A percentile compares a stretch with the other conserved stretches of the same genome.
Evolutionary conservation across 1,140 invertebrate genomes (phyloP).

Genomic region (Latrodectus geometricus): DNA sequence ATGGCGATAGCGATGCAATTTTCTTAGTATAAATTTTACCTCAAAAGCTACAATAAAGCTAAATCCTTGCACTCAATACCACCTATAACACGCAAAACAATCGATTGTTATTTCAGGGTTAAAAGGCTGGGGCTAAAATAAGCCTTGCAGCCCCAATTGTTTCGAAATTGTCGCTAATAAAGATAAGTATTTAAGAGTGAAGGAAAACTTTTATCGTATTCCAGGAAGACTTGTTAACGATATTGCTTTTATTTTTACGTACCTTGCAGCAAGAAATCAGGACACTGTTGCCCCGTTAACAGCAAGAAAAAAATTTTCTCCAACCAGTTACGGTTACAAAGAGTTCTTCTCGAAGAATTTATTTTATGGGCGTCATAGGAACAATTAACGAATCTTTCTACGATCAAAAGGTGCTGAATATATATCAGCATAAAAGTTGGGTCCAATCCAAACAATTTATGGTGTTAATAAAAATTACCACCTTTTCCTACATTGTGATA

Average conservation of each 20-base stretch:
- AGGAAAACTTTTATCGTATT: conserved; percentile 25
- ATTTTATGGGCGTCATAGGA: conserved; percentile 34
- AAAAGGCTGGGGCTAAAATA: conserved; percentile 11
- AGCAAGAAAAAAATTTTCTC: conserved; percentile 4
- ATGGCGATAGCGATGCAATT: not conserved
- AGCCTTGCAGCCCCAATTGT: conserved; percentile 12
- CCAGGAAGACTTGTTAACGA: conserved; percentile 18
- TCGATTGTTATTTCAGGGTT: conserved; percentile 9
- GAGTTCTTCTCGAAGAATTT: conserved; percentile 7
- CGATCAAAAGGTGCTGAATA: not conserved
- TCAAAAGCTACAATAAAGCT: conserved; percentile 7
- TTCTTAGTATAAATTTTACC: conserved; percentile 21
- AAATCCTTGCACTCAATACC: not conserved
- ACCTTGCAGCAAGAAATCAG: conserved; percentile 12
- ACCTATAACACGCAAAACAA: not conserved
- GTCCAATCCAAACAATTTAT: conserved; percentile 24
- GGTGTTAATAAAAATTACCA: conserved; percentile 26
- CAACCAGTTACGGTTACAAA: not conserved
- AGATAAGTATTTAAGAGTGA: conserved; percentile 38
- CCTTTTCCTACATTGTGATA: not conserved
- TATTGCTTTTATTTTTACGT: conserved; percentile 31
- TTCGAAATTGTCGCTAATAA: conserved; percentile 24
- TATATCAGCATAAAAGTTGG: not conserved
- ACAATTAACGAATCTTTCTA: conserved; percentile 37
- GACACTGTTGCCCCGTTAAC: conserved; percentile 22